These are phyloP conservation scores for Masticophis lateralis DNA, from an alignment of 2,797 vertebrate species.

Conservation along the genomic window DNA sequence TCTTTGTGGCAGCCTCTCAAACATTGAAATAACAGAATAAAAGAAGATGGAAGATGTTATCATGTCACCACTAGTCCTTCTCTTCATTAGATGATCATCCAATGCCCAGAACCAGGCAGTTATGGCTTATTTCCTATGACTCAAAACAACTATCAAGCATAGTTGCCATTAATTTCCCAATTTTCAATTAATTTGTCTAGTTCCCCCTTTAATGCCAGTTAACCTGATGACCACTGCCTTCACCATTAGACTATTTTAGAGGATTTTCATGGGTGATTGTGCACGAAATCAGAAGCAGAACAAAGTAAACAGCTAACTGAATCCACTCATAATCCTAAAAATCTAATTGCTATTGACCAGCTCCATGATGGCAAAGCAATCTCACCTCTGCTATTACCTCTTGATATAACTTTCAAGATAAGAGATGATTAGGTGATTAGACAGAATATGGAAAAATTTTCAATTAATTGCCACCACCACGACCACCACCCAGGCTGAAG, in stretches of 20 bases:
- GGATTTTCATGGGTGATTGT: neutral
- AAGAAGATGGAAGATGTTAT: neutral
- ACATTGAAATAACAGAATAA: neutral
- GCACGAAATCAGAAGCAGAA: neutral
- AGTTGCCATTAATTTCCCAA: neutral
- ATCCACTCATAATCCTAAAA: neutral
- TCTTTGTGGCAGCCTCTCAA: neutral
- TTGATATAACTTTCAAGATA: slow-evolving; percentile 15
- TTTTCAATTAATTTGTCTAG: neutral
- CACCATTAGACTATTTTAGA: neutral
- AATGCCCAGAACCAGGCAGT: neutral
- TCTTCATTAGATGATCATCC: neutral
- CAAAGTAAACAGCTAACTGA: neutral
- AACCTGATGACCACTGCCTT: neutral
- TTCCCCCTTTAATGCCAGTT: neutral
- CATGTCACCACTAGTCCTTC: neutral
- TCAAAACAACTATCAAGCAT: neutral
- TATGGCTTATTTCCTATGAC: neutral
- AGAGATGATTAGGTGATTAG: neutral
- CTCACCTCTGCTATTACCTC: neutral
- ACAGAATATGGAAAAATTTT: slow-evolving; percentile 10
- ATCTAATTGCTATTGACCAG: neutral
- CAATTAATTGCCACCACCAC: slow-evolving; percentile 34
- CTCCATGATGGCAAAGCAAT: slow-evolving; percentile 4
- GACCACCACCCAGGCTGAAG: neutral